A percentile compares a stretch with the other conserved stretches of the same genome.
Evolutionary conservation across 2,888 invertebrate species (phyloP).

Genomic region (Volucella bombylans): DNA sequence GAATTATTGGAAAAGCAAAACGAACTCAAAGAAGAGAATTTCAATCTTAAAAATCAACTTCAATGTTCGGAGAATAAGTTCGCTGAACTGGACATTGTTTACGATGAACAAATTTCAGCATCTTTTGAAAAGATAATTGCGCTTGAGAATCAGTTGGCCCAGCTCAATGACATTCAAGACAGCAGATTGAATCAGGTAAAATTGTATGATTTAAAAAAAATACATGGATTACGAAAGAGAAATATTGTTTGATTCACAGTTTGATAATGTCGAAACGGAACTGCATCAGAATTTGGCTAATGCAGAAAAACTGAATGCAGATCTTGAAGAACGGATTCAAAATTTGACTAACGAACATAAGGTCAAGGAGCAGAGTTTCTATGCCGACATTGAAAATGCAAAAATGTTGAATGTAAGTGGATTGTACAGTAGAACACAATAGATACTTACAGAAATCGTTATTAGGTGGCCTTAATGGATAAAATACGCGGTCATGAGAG

Average conservation of each 20-base stretch:
- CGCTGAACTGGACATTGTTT: constrained; percentile 55
- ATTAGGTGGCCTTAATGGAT: neutral
- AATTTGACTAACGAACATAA: neutral
- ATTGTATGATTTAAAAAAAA: neutral
- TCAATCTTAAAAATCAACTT: constrained; percentile 18
- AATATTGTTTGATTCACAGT: neutral
- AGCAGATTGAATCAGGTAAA: constrained; percentile 38
- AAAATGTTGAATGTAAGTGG: constrained; percentile 21
- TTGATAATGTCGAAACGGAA: constrained; percentile 43
- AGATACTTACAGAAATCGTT: neutral
- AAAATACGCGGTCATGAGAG: constrained; percentile 20
- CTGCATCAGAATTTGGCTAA: constrained; percentile 17
- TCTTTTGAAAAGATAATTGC: constrained; percentile 24
- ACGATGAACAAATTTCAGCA: constrained; percentile 45
- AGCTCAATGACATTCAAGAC: constrained; percentile 4
- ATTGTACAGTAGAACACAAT: too few species aligned
- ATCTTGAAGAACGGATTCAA: constrained; percentile 14
- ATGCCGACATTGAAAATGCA: constrained; percentile 1
- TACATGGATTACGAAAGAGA: neutral
- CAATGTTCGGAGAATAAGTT: constrained; percentile 52
- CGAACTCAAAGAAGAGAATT: constrained; percentile 46
- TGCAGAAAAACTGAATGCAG: neutral
- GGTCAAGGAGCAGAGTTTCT: neutral
- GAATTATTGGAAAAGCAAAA: constrained; percentile 37
- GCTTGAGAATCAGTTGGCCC: neutral